These are phyloP conservation scores for Hemicordylus capensis DNA, from an alignment of 2,113 vertebrate genomes.

Conservation along the genomic window DNA sequence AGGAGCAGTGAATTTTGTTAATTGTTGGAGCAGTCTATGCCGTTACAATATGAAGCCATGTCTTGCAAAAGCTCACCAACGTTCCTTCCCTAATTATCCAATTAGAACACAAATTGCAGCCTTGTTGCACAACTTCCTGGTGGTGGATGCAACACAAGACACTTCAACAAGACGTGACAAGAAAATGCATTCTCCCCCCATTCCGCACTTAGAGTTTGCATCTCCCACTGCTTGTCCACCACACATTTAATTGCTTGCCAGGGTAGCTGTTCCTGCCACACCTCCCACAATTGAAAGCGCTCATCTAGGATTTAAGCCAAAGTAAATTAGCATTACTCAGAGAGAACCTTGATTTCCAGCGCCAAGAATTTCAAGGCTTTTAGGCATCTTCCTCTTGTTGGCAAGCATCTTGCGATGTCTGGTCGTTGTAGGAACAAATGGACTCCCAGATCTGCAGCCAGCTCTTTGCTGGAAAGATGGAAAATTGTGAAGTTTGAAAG, in stretches of 20 bases:
- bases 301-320: constrained; percentile 73
- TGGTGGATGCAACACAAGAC: constrained; percentile 23
- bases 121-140: constrained; percentile 16
- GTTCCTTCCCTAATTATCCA: constrained; percentile 51
- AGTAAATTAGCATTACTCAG: constrained; percentile 69
- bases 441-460: constrained; percentile 64
- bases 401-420: constrained; percentile 65
- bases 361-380: constrained; percentile 72
- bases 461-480: constrained; percentile 57
- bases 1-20: constrained; percentile 13
- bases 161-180: constrained; percentile 35
- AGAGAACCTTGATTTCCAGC: constrained; percentile 54
- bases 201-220: background rate
- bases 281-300: constrained; percentile 63
- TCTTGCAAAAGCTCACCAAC: constrained; percentile 27
- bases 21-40: background rate
- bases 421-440: constrained; percentile 73
- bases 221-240: constrained; percentile 65
- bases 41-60: constrained; percentile 32
- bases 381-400: constrained; percentile 66
- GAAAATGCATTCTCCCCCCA: background rate
- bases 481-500: constrained; percentile 48
- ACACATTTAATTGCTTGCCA: constrained; percentile 69
- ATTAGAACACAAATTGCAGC: constrained; percentile 43
- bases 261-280: constrained; percentile 28